Percentiles rank a stretch among this genome's conserved stretches.
phyloP scores from a whole-genome alignment of 2,113 vertebrate genomes.

The Labrus mixtus region DNA sequence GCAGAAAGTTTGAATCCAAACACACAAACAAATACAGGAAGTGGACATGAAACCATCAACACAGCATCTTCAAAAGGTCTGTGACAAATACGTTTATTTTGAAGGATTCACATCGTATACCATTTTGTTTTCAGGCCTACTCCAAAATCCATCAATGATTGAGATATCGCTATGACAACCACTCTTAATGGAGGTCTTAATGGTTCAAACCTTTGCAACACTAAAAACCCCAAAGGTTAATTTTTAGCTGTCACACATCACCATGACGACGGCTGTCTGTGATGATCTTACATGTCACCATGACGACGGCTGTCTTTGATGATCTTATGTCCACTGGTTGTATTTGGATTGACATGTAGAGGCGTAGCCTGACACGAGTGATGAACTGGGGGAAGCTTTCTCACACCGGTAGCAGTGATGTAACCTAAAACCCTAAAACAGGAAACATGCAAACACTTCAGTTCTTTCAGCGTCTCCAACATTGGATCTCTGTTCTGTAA shows the following conservation, averaged over 20 bases:
- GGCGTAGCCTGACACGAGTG: neutral
- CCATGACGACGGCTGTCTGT: constrained; percentile 17
- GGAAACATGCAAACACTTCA: constrained; percentile 52
- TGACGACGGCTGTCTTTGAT: constrained; percentile 17
- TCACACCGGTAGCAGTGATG: constrained; percentile 21
- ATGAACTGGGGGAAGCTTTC: no score
- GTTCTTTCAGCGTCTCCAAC: constrained; percentile 43
- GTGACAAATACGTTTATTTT: no score
- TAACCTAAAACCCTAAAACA: constrained; percentile 39
- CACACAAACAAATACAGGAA: constrained; percentile 16
- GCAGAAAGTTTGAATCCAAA: constrained; percentile 23
- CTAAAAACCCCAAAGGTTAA: no score
- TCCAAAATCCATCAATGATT: no score
- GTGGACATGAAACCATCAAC: constrained; percentile 25
- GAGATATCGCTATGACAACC: no score
- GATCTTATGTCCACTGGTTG: constrained; percentile 27
- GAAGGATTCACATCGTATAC: no score
- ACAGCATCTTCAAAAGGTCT: constrained; percentile 16
- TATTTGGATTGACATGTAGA: constrained; percentile 14
- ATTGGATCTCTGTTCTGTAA: constrained; percentile 61
- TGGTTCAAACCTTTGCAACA: no score
- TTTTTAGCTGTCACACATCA: no score
- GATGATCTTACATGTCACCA: neutral
- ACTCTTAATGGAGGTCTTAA: neutral
- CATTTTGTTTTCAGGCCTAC: no score